Evolutionary conservation across 2,113 vertebrate species (phyloP), one percentile per base, ranked within the genome.

Genomic region (Oreochromis spilurus): DNA sequence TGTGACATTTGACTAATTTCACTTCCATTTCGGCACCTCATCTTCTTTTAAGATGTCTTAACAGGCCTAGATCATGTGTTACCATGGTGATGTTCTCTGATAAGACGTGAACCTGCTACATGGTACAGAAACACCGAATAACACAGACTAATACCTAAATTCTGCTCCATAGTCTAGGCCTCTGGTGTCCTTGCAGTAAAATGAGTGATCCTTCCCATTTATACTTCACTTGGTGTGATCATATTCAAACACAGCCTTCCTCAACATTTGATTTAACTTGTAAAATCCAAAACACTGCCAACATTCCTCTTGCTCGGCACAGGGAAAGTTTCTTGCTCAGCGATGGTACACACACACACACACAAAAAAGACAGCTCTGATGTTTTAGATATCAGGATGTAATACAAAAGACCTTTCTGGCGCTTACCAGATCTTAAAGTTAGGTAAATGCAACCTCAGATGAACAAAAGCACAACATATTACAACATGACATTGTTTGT

Each of bases 381-480:
- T 5, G 14, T 60, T 29, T 67, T 40, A 40, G 7, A 67, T 40
- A 43, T 2, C 1, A 1, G n/a, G n/a, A 70, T 21, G 12, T 14
- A 4, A 70, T 43, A 24, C 26, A 67, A 14, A 48, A 40, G 11
- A 65, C 31, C 0, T 65, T 36, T 65, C 17, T 0, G 60, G 60
- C 60, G 10, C 0, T 3, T 7, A 65, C 31, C 17, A 36, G 17
- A 12, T 36, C 17, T 1, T 65, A 65, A 0, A 70, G 21, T 67
- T 38, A 40, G 34, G 36, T 38, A 67, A 67, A 67, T 40, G 19
- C 11, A 67, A 67, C 36, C 40, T 24, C 62, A 24, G 62, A 40
- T 24, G 11, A 67, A 67, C n/a, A 40, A 40, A 40, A 67, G 24
- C 62, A 0, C 17, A 0, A 1, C 58, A 62, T 67, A 38, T 67